A percentile compares a stretch with the other conserved stretches of the same genome.
phyloP scores from a whole-genome alignment of 2,888 invertebrate genomes.

The Drosophila pseudotalamancana region DNA sequence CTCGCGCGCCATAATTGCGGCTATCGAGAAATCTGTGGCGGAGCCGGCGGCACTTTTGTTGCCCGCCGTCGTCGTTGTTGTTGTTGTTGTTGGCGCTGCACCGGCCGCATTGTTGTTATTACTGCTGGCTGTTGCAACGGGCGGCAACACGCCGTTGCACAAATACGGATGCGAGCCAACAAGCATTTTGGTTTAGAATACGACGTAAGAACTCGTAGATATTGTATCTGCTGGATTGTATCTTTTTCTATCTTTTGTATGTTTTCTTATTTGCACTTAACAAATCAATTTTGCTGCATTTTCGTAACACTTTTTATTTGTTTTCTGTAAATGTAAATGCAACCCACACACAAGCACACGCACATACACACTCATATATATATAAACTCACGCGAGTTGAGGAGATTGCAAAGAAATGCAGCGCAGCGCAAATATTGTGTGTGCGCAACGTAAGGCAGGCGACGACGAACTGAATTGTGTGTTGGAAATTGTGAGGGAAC shows the following conservation, averaged over 20 bases:
- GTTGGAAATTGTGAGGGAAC: constrained; percentile 72
- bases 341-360: constrained; percentile 14
- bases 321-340: constrained; percentile 35
- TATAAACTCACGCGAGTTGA: constrained; percentile 31
- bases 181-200: constrained; percentile 77
- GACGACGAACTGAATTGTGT: constrained; percentile 84
- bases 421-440: constrained; percentile 72
- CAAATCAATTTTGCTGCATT: constrained; percentile 55
- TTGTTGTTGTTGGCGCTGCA: constrained; percentile 31
- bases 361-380: background rate
- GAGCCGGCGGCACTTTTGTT: constrained; percentile 83
- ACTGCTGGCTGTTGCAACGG: constrained; percentile 53
- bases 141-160: constrained; percentile 73
- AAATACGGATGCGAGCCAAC: constrained; percentile 82
- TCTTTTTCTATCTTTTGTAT: constrained; percentile 22
- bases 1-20: constrained; percentile 95
- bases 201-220: constrained; percentile 7
- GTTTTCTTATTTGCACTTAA: constrained; percentile 67
- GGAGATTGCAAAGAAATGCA: constrained; percentile 33
- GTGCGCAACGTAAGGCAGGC: constrained; percentile 84
- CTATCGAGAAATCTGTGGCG: constrained; percentile 97
- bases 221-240: constrained; percentile 34
- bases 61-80: constrained; percentile 70
- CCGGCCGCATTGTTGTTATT: constrained; percentile 85
- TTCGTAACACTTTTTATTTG: constrained; percentile 19